Evolutionary conservation across 2,888 invertebrate species (phyloP), one percentile per base, ranked within the genome.

Genomic region (Deilephila elpenor): DNA sequence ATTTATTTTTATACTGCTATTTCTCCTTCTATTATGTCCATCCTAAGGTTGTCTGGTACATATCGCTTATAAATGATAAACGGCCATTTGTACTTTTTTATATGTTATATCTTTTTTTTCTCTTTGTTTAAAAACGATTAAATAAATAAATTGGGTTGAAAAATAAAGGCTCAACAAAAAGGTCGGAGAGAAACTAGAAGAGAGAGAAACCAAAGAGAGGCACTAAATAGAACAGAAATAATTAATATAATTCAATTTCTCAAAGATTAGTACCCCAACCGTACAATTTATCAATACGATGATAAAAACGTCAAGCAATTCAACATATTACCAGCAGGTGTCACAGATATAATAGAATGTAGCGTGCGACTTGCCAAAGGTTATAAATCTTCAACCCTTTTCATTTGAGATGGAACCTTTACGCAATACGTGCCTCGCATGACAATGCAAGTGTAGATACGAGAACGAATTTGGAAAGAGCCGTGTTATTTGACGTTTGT

Each of bases 341-440:
- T 78, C 79, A 78, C 75, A 44, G 84, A 83, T 84, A 84, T 80
- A 83, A 81, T 77, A 75, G 75, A 76, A 77, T 80, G 80, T 78
- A 78, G 77, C 76, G 75, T 74, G 75, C 62, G 70, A 79, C 78
- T 83, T 78, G 78, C 79, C 80, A 80, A 82, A 80, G 81, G 84
- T 79, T 80, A 83, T 84, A 85, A 85, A 84, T 84, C 84, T 80
- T 64, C 32, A 82, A 83, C 84, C 84, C 84, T 84, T 85, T 83
- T 84, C 84, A 82, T 82, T 67, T 75, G 74, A 80, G 82, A 83
- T 80, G 82, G 82, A 79, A 80, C 79, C 75, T 75, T 77, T 75
- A 34, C 71, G 59, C 7, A 71, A n/a, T 71, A 71, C 71, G 71
- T 71, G 71, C 32, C 17, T 37, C 34, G 59, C 56, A 71, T 71